phyloP scores from a whole-genome alignment of 2,113 vertebrate species.

The Phrynocephalus versicolor region DNA sequence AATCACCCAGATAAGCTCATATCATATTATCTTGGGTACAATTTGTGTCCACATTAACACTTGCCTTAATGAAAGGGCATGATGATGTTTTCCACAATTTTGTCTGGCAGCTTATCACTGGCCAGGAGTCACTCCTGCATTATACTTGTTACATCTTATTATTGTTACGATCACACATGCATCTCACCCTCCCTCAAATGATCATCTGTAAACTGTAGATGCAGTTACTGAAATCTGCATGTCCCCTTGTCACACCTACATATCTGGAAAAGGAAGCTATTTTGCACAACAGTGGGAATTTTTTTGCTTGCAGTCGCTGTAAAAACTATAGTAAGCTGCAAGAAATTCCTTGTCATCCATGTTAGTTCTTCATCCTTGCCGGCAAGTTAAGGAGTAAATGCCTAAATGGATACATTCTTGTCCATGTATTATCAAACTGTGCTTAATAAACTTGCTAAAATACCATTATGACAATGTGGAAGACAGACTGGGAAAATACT shows the following conservation, averaged over 20 bases:
- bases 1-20: too few relatives aligned
- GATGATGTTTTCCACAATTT: not conserved
- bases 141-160: not conserved
- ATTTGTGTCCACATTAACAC: not conserved
- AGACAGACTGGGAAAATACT: not conserved
- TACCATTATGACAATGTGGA: too few relatives aligned
- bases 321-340: not conserved
- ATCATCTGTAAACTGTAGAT: not conserved
- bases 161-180: not conserved
- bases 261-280: not conserved
- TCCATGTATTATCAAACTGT: not conserved
- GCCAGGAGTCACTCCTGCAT: not conserved
- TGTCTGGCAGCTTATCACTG: not conserved
- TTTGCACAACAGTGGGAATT: not conserved
- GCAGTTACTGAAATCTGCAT: not conserved
- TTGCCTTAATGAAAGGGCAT: not conserved
- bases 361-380: too few relatives aligned
- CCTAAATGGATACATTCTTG: not conserved
- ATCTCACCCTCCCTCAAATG: not conserved
- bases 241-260: not conserved
- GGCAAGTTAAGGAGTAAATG: not conserved
- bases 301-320: not conserved
- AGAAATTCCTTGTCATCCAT: too few relatives aligned
- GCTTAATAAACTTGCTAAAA: not conserved
- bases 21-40: too few relatives aligned